A percentile compares a stretch with the other conserved stretches of the same genome.
These are phyloP conservation scores for Labeo rohita DNA, from an alignment of 2,113 vertebrate genomes.

Conservation along the genomic window DNA sequence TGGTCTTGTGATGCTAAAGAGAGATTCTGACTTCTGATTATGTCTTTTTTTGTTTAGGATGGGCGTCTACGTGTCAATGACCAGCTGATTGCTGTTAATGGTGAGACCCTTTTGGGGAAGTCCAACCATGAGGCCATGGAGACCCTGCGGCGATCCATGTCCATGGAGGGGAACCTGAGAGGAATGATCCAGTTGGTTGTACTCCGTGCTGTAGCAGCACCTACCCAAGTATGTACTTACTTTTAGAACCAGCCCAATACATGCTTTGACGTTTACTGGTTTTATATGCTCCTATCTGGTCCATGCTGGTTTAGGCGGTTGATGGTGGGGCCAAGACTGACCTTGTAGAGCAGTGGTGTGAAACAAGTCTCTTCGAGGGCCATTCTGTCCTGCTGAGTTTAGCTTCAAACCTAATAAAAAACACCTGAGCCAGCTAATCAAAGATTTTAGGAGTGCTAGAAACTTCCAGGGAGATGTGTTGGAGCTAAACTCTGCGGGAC, in stretches of 20 bases:
- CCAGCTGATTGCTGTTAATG: slow-evolving; percentile 94
- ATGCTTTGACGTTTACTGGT: background rate
- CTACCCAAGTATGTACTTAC: slow-evolving; percentile 42
- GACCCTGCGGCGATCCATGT: slow-evolving; percentile 94
- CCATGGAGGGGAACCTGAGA: slow-evolving; percentile 92
- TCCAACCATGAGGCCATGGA: slow-evolving; percentile 97
- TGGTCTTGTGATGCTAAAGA: background rate
- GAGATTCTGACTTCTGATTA: background rate
- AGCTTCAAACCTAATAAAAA: too few relatives aligned
- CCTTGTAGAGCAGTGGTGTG: background rate
- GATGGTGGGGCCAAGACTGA: background rate
- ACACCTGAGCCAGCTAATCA: too few relatives aligned
- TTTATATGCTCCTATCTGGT: background rate
- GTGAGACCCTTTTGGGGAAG: slow-evolving; percentile 88
- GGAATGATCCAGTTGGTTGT: slow-evolving; percentile 94
- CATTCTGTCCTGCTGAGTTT: too few relatives aligned
- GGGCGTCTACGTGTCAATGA: slow-evolving; percentile 89
- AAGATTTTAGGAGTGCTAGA: background rate
- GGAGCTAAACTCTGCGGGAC: background rate
- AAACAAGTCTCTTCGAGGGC: too few relatives aligned
- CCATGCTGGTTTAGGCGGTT: background rate
- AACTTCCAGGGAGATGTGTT: background rate
- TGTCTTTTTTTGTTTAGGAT: slow-evolving; percentile 75
- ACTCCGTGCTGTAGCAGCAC: slow-evolving; percentile 75
- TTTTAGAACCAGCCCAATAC: slow-evolving; percentile 43